Evolutionary conservation across 2,888 invertebrate species (phyloP), one percentile per base, ranked within the genome.

Genomic region (Altica lythri): DNA sequence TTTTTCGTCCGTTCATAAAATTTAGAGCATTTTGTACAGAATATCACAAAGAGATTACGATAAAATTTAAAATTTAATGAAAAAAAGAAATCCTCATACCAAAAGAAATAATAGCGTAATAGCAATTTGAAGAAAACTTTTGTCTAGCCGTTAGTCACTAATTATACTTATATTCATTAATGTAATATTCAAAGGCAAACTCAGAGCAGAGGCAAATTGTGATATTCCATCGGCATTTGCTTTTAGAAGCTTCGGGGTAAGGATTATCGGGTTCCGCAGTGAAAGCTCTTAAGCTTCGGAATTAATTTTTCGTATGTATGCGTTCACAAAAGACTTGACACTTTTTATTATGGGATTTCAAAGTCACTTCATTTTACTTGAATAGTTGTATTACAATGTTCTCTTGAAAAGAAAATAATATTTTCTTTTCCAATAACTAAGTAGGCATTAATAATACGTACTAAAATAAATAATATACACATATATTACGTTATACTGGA

Each of bases 181-280:
- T 38, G 13, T 19, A 38, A 22, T 38, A 38, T 38, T 38, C 38
- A 38, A 38, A 22, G 22, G 22, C 19, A 22, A 38, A 38, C 38
- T 8, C 8, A 19, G 38, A 35, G 13, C 10, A 18, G 38, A 38
- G 38, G 22, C 38, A 38, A 38, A 38, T 38, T 38, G 38, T 22
- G 38, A 38, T 38, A 38, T 38, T 38, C 38, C 38, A 38, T 38
- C 22, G 38, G 38, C 38, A 38, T 38, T 38, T 38, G 38, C 38
- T 38, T 38, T 38, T 38, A 19, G 22, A 5, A 19, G 22, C 38
- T 22, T 22, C 22, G 38, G 38, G 38, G 19, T 38, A 38, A 38
- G 38, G 38, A 38, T 38, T 38, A 38, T 38, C 38, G 38, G 22
- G 38, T 38, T 38, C 22, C 38, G 12, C 38, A 38, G 38, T n/a